Evolutionary conservation across 2,888 invertebrate genomes (phyloP).

Genomic region (Sepioteuthis lessoniana): DNA sequence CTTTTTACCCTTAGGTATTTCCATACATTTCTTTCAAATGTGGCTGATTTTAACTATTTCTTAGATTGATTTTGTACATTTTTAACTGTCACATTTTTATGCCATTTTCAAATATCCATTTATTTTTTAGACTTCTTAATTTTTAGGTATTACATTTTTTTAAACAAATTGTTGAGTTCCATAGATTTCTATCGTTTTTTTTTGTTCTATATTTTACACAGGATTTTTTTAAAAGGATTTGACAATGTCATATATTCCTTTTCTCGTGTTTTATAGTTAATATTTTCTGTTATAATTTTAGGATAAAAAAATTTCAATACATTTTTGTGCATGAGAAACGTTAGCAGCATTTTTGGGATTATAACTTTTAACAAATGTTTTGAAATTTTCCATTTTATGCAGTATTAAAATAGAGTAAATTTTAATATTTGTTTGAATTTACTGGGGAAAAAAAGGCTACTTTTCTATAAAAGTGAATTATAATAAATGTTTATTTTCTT

Average conservation of each 20-base stretch:
- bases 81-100: background rate
- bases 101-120: background rate
- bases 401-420: background rate
- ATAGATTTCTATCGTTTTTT: background rate
- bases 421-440: background rate
- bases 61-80: background rate
- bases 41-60: background rate
- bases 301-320: too few relatives aligned
- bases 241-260: background rate
- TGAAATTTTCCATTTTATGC: background rate
- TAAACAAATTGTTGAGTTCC: background rate
- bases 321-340: background rate
- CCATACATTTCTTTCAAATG: slow-evolving; percentile 33
- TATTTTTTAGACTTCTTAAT: background rate
- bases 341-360: background rate
- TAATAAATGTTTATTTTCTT: too few relatives aligned
- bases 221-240: background rate
- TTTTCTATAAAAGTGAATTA: too few relatives aligned
- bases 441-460: too few relatives aligned
- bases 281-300: too few relatives aligned
- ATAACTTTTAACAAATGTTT: background rate
- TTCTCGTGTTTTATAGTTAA: background rate
- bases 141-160: background rate
- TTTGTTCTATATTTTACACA: too few relatives aligned
- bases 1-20: background rate